Evolutionary conservation across 2,888 invertebrate genomes (phyloP).

Genomic region (Dasysyrphus albostriatus): DNA sequence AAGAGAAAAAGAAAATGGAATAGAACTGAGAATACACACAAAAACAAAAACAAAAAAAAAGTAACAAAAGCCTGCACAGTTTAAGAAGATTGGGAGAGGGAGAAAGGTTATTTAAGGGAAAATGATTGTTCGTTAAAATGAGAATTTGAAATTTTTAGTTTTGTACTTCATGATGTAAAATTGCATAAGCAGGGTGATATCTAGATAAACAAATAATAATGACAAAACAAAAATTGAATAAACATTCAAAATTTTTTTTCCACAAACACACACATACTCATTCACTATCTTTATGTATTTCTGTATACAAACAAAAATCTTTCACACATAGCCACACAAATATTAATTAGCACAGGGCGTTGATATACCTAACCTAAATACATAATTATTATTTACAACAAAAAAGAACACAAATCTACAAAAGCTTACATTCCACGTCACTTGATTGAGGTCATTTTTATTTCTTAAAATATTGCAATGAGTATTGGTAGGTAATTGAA

Average conservation of each 20-base stretch:
- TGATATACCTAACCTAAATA: not conserved
- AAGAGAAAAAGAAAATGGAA: slow-evolving; percentile 27
- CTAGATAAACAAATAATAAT: slow-evolving; percentile 79
- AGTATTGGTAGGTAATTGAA: too few relatives aligned
- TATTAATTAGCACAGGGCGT: slow-evolving; percentile 21
- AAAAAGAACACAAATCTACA: not conserved
- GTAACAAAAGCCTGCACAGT: slow-evolving; percentile 41
- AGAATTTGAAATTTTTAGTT: slow-evolving; percentile 74
- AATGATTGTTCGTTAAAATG: slow-evolving; percentile 69
- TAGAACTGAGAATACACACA: slow-evolving; percentile 43
- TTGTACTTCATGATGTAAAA: slow-evolving; percentile 73
- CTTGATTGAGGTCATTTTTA: not conserved
- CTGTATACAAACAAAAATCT: not conserved
- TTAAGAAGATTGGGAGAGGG: slow-evolving; percentile 51
- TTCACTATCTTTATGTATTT: not conserved
- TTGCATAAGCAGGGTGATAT: slow-evolving; percentile 80
- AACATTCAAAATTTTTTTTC: slow-evolving; percentile 52
- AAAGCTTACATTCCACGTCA: slow-evolving; percentile 2
- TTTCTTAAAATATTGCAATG: not conserved
- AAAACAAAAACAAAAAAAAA: slow-evolving; percentile 50
- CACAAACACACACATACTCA: slow-evolving; percentile 52
- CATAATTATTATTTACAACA: not conserved
- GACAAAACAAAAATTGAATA: slow-evolving; percentile 76
- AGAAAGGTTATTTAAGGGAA: slow-evolving; percentile 56
- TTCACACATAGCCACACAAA: slow-evolving; percentile 17